Evolutionary conservation across 92 coral and sea anemone genomes (phyloP).

Genomic region (Paragorgia papillata): DNA sequence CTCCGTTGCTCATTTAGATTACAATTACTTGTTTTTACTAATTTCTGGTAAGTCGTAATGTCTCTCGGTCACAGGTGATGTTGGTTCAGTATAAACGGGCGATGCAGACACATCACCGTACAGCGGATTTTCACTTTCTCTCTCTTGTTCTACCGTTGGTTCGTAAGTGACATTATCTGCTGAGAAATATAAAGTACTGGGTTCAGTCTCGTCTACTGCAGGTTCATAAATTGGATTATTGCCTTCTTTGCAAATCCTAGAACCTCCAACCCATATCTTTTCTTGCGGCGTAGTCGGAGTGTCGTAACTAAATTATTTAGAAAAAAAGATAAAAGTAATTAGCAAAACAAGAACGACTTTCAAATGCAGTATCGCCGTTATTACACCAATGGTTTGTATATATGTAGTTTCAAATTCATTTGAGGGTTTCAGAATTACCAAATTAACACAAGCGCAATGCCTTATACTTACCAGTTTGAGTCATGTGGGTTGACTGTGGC

Average conservation of each 20-base stretch:
- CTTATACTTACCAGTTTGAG: too few relatives aligned
- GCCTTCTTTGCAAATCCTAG: conserved; percentile 17
- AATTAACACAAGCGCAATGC: too few relatives aligned
- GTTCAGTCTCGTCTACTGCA: not conserved
- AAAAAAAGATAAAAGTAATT: too few relatives aligned
- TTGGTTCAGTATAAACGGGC: conserved; percentile 12
- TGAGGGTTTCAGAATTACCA: too few relatives aligned
- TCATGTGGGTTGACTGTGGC: too few relatives aligned
- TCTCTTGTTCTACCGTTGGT: not conserved
- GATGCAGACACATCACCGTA: not conserved
- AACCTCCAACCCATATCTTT: conserved; percentile 12
- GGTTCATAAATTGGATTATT: conserved; percentile 21
- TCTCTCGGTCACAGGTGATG: not conserved
- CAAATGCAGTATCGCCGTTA: too few relatives aligned
- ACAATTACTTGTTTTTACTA: too few relatives aligned
- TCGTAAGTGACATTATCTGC: conserved; percentile 5
- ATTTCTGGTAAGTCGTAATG: too few relatives aligned
- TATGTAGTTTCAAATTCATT: too few relatives aligned
- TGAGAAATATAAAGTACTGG: conserved; percentile 1
- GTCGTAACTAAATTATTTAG: conserved; percentile 17
- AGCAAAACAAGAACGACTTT: not conserved
- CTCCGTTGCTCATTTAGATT: too few relatives aligned
- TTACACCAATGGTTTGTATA: too few relatives aligned
- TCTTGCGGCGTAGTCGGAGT: conserved; percentile 23
- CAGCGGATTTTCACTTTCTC: conserved; percentile 18